These are phyloP conservation scores for Lottia scabra DNA, from an alignment of 2,888 invertebrate species.

Conservation along the genomic window DNA sequence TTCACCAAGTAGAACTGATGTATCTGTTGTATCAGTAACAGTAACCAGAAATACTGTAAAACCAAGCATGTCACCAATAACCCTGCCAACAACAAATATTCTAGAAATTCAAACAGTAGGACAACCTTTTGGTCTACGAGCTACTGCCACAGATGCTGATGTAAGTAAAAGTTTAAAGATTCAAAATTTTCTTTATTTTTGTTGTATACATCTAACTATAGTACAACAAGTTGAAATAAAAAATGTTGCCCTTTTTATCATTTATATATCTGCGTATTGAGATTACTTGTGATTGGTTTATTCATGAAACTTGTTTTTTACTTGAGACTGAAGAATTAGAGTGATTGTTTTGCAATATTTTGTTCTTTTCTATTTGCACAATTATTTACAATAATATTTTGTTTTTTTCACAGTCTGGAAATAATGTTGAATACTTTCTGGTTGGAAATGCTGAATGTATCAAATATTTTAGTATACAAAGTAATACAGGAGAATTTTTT, in stretches of 20 bases:
- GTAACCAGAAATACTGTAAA: slow-evolving; percentile 45
- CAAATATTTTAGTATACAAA: slow-evolving; percentile 17
- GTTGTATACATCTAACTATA: not conserved
- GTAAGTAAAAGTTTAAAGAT: slow-evolving; percentile 13
- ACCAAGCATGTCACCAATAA: slow-evolving; percentile 35
- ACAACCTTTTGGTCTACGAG: slow-evolving; percentile 2
- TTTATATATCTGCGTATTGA: too few relatives aligned
- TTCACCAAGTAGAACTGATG: slow-evolving; percentile 32
- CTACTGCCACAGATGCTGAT: slow-evolving; percentile 80
- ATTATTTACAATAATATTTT: not conserved
- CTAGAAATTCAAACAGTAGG: slow-evolving; percentile 35
- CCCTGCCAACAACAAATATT: slow-evolving; percentile 26
- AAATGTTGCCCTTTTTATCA: too few relatives aligned
- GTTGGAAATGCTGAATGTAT: slow-evolving; percentile 10
- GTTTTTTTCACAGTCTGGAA: not conserved
- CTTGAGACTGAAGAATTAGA: too few relatives aligned
- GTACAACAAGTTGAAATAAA: too few relatives aligned
- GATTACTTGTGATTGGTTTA: too few relatives aligned
- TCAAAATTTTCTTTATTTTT: not conserved
- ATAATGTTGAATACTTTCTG: not conserved
- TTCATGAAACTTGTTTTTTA: too few relatives aligned
- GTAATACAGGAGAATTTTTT: slow-evolving; percentile 12
- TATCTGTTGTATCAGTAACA: slow-evolving; percentile 38
- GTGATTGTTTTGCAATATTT: too few relatives aligned
- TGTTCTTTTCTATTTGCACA: too few relatives aligned